These are phyloP conservation scores for Eurytoma californica DNA, from an alignment of 2,888 invertebrate species.

Conservation along the genomic window DNA sequence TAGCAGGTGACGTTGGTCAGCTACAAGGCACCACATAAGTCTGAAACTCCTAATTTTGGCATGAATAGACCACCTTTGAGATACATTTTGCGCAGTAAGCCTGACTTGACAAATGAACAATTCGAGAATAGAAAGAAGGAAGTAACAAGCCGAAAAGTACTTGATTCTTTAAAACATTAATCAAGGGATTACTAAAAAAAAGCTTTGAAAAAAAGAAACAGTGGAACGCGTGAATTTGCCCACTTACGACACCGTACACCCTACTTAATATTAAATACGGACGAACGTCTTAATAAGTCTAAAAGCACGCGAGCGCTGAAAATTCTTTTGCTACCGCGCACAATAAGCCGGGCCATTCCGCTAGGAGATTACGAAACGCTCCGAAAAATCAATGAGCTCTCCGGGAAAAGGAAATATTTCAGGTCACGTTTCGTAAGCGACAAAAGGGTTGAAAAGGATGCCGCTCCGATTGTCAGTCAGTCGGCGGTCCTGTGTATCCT, in stretches of 20 bases:
- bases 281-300: conserved; percentile 12
- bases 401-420: conserved; percentile 18
- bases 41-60: too few relatives aligned
- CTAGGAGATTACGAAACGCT: not conserved
- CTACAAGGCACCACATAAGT: too few relatives aligned
- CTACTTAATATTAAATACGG: conserved; percentile 27
- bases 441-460: conserved; percentile 50
- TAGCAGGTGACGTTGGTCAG: too few relatives aligned
- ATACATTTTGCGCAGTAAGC: too few relatives aligned
- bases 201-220: not conserved
- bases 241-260: not conserved
- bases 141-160: too few relatives aligned
- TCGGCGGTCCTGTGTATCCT: not conserved
- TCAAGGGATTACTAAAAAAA: too few relatives aligned
- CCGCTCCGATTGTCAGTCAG: conserved; percentile 24
- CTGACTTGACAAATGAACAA: too few relatives aligned
- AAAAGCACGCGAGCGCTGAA: too few relatives aligned
- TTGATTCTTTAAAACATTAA: too few relatives aligned
- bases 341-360: not conserved
- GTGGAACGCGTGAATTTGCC: not conserved
- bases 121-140: too few relatives aligned
- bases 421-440: conserved; percentile 59
- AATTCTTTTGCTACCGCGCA: not conserved
- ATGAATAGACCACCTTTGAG: too few relatives aligned
- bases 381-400: not conserved